Evolutionary conservation across 2,797 vertebrate species (phyloP).

Genomic region (Arctocebus calabarensis): DNA sequence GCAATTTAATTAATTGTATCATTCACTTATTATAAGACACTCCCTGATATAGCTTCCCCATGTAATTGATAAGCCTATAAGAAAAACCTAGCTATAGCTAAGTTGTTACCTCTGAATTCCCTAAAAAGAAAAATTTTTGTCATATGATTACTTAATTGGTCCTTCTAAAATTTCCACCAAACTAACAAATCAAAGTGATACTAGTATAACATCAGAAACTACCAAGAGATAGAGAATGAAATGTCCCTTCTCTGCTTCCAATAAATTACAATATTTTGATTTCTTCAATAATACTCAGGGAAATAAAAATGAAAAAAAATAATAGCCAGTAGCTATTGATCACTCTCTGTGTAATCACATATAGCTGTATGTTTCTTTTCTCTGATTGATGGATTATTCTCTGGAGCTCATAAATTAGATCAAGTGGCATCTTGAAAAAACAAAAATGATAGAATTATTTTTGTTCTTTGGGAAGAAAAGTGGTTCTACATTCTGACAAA

Average conservation of each 20-base stretch:
- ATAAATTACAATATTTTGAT: slow-evolving; percentile 53
- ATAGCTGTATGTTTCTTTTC: slow-evolving; percentile 34
- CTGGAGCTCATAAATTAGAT: slow-evolving; percentile 35
- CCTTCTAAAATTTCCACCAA: slow-evolving; percentile 7
- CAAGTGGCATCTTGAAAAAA: slow-evolving; percentile 37
- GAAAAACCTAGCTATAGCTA: neutral
- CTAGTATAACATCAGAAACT: slow-evolving; percentile 16
- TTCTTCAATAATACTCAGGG: slow-evolving; percentile 21
- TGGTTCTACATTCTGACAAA: slow-evolving; percentile 37
- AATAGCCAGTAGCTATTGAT: slow-evolving; percentile 51
- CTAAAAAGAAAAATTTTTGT: neutral
- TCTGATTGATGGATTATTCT: slow-evolving; percentile 51
- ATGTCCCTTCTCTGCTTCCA: neutral
- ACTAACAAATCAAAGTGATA: slow-evolving; percentile 38
- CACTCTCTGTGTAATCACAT: slow-evolving; percentile 43
- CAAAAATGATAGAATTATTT: slow-evolving; percentile 57
- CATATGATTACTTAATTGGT: neutral
- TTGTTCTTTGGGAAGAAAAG: slow-evolving; percentile 57
- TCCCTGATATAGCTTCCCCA: neutral
- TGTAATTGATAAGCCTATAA: neutral
- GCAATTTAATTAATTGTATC: neutral
- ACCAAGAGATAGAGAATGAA: slow-evolving; percentile 36
- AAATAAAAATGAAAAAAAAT: slow-evolving; percentile 62
- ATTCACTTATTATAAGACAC: neutral
- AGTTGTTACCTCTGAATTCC: neutral